Evolutionary conservation across 1,140 invertebrate genomes (phyloP).

Genomic region (Drosophila parabipectinata): DNA sequence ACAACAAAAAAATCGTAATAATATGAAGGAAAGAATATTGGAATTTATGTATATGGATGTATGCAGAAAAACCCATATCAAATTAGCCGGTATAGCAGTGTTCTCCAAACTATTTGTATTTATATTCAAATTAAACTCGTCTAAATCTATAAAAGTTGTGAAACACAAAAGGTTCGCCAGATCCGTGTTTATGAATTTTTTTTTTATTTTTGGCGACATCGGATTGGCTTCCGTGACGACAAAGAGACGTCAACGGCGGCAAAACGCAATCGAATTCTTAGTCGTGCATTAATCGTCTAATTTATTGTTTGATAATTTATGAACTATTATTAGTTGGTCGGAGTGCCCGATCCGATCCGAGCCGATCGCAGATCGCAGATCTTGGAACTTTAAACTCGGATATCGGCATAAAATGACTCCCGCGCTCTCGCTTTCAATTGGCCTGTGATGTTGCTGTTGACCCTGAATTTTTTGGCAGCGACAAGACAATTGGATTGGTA

Average conservation of each 20-base stretch:
- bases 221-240: slow-evolving; percentile 52
- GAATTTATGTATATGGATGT: slow-evolving; percentile 33
- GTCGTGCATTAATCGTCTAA: slow-evolving; percentile 81
- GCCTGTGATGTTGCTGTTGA: slow-evolving; percentile 6
- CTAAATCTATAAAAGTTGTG: slow-evolving; percentile 79
- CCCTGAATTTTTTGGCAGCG: slow-evolving; percentile 23
- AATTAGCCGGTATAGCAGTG: slow-evolving; percentile 70
- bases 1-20: slow-evolving; percentile 19
- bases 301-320: slow-evolving; percentile 82
- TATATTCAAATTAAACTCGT: slow-evolving; percentile 82
- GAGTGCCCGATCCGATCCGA: neutral
- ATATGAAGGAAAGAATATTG: slow-evolving; percentile 7
- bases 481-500: slow-evolving; percentile 9
- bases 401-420: slow-evolving; percentile 38
- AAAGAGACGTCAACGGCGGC: slow-evolving; percentile 50
- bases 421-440: slow-evolving; percentile 78
- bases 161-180: slow-evolving; percentile 72
- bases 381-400: slow-evolving; percentile 4
- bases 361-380: slow-evolving; percentile 2
- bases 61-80: slow-evolving; percentile 52
- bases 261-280: slow-evolving; percentile 80
- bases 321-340: slow-evolving; percentile 73
- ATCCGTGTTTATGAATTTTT: slow-evolving; percentile 78
- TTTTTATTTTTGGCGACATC: slow-evolving; percentile 50
- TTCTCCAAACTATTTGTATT: slow-evolving; percentile 77